These are phyloP conservation scores for Trichacis sp. DNA, from an alignment of 2,888 invertebrate genomes.

Conservation along the genomic window DNA sequence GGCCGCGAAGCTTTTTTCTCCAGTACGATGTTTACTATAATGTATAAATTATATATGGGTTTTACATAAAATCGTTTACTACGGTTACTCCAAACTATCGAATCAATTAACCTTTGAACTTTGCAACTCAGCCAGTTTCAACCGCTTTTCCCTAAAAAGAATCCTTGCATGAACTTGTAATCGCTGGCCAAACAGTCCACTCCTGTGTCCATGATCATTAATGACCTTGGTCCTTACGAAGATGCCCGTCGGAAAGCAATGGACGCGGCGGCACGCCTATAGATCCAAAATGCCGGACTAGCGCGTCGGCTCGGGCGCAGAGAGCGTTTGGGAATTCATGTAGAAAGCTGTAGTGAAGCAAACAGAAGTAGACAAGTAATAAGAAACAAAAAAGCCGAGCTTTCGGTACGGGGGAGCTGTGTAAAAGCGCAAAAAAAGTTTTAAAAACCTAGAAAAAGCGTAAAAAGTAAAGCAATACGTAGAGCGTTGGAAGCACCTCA, in stretches of 20 bases:
- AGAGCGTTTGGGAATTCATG: slow-evolving; percentile 35
- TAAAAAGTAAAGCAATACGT: slow-evolving; percentile 21
- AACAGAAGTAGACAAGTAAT: slow-evolving; percentile 29
- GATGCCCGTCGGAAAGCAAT: slow-evolving; percentile 62
- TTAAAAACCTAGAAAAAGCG: too few species aligned
- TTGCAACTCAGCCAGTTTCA: too few species aligned
- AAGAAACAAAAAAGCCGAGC: slow-evolving; percentile 22
- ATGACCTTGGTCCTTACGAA: slow-evolving; percentile 49
- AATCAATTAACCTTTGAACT: too few species aligned
- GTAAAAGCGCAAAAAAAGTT: slow-evolving; percentile 25
- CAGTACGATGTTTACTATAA: too few species aligned
- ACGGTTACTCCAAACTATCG: too few species aligned
- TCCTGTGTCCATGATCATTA: too few species aligned
- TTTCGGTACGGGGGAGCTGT: slow-evolving; percentile 21
- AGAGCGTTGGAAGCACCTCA: slow-evolving; percentile 26
- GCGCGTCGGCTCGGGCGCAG: slow-evolving; percentile 37
- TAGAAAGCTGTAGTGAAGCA: slow-evolving; percentile 41
- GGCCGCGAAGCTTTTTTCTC: too few species aligned
- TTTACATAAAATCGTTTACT: too few species aligned
- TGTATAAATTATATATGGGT: too few species aligned
- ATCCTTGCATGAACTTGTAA: neutral
- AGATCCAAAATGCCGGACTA: slow-evolving; percentile 65
- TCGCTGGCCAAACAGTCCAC: neutral
- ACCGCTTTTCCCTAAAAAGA: too few species aligned
- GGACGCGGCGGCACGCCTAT: slow-evolving; percentile 62